Evolutionary conservation across 2,113 vertebrate species (phyloP).

Genomic region (Oncorhynchus gorbuscha): DNA sequence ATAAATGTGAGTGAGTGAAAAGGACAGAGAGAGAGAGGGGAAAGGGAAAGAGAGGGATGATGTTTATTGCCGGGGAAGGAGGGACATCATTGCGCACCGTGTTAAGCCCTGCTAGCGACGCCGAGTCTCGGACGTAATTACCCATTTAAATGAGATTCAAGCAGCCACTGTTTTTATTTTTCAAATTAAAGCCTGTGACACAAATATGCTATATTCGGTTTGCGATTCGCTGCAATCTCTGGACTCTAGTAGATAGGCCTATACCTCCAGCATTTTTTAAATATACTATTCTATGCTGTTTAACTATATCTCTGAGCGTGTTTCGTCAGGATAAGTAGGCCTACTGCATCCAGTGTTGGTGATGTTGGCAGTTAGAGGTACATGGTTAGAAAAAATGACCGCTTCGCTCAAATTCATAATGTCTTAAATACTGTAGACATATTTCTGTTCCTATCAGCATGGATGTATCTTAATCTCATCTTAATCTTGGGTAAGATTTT

Average conservation of each 20-base stretch:
- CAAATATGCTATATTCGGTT: conserved; percentile 52
- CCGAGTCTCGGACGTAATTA: conserved; percentile 54
- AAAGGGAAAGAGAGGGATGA: conserved; percentile 60
- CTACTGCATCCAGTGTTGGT: too few relatives aligned
- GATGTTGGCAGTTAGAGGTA: too few relatives aligned
- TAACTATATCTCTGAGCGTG: too few relatives aligned
- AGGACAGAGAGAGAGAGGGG: conserved; percentile 52
- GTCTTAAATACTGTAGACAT: background rate
- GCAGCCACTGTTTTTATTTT: conserved; percentile 33
- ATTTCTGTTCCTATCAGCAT: background rate
- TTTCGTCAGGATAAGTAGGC: too few relatives aligned
- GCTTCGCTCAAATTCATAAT: background rate
- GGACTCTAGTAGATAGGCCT: background rate
- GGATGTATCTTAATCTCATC: conserved; percentile 5
- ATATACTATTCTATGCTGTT: too few relatives aligned
- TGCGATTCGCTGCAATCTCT: conserved; percentile 35
- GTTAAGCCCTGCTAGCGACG: conserved; percentile 64
- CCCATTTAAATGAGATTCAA: conserved; percentile 68
- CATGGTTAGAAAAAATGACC: background rate
- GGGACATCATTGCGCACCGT: conserved; percentile 69
- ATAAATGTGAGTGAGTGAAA: conserved; percentile 55
- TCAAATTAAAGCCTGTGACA: conserved; percentile 56
- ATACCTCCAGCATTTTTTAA: background rate
- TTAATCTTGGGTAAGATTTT: conserved; percentile 19
- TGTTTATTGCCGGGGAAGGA: conserved; percentile 59